phyloP scores from a whole-genome alignment of 2,113 vertebrate genomes.

The Microcebus lehilahytsara region DNA sequence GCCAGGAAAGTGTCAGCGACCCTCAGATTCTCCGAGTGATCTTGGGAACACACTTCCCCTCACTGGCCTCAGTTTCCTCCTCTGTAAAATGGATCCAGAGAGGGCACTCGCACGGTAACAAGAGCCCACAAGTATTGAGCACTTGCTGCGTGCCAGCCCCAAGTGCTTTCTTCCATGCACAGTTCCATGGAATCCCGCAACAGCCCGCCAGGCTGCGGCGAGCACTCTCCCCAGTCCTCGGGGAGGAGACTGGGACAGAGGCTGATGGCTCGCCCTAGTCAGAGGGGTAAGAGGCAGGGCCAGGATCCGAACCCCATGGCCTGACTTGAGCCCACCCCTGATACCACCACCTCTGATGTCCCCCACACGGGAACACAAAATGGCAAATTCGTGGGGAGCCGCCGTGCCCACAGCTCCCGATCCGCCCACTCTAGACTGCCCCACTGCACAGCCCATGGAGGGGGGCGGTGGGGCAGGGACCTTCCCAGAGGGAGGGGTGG shows the following conservation, averaged over 20 bases:
- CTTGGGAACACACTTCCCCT: not conserved
- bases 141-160: too few species aligned
- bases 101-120: not conserved
- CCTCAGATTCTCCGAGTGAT: not conserved
- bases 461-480: not conserved
- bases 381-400: not conserved
- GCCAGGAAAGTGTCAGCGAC: accelerated
- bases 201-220: not conserved
- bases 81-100: not conserved
- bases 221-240: not conserved
- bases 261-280: not conserved
- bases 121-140: not conserved
- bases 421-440: not conserved
- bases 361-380: accelerated
- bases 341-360: not conserved
- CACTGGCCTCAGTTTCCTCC: not conserved
- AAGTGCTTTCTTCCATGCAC: not conserved
- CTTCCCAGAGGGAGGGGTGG: not conserved
- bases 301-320: not conserved
- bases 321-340: not conserved
- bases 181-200: not conserved
- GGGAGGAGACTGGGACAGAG: not conserved
- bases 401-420: accelerated
- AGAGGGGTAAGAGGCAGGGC: not conserved
- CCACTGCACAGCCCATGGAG: not conserved